Base-by-base conservation (phyloP, 2,888 invertebrate species). In the Philhelius pedissequus region DNA sequence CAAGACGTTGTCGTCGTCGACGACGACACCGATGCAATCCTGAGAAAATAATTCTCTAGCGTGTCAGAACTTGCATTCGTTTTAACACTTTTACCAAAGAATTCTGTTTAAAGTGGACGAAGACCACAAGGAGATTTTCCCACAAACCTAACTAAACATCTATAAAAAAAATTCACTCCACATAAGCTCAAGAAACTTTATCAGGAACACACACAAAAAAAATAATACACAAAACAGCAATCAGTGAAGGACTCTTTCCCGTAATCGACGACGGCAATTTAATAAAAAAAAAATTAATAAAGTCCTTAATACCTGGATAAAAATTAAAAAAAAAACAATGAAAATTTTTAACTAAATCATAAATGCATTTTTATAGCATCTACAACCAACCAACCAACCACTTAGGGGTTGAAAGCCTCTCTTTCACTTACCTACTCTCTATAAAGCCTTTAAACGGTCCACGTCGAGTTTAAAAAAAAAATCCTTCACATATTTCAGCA, bases 261-360 rank as follows among this genome's bases (percentile, higher is more conserved):
- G 84, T 80, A 84, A 84, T 84, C 80, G 84, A 84, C 84, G 52
- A 84, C 40, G 84, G 84, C 80, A 84, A 84, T 84, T 84, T 80
- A 80, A 74, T 71, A 69, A 50, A 30, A 66, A 58, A 66, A 45
- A 50, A 66, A 56, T 54, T 27, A 54, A 64, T 22, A 54, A 64
- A 64, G 11, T 13, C 45, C 69, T 38, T 60, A 50, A 32, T 56
- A 64, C 45, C 58, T 58, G 73, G 30, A 27, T 22, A 25, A 25
- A 15, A 60, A 40, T 40, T 62, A 32, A 50, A 43, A 6, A 60
- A 30, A 68, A 82, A 73, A 82, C 82, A 82, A 82, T 82, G 62
- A 68, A 62, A 79, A 58, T 58, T 45, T 62, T 68, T 52, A 74
- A 60, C 43, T 62, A 76, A 81, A 70, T 66, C 60, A 68, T 64